These are phyloP conservation scores for Gallinago paraguaiae DNA, from an alignment of 2,113 vertebrate genomes.

Conservation along the genomic window DNA sequence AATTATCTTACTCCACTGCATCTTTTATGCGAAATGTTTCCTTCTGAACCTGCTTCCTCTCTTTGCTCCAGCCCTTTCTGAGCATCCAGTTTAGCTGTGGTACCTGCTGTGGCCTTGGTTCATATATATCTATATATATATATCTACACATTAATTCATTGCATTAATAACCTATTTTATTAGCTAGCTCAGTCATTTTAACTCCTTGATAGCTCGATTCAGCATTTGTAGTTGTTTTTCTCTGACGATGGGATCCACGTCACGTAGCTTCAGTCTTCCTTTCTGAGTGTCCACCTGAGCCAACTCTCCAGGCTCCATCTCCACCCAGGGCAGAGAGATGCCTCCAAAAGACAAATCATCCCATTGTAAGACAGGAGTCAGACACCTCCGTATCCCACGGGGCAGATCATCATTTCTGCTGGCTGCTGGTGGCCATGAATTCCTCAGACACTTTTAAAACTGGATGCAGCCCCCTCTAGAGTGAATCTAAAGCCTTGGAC, in stretches of 20 bases:
- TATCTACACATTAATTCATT: neutral
- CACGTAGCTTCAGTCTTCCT: neutral
- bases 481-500: neutral
- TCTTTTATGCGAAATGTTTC: neutral
- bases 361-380: neutral
- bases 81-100: neutral
- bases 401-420: neutral
- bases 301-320: neutral
- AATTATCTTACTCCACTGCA: neutral
- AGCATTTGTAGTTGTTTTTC: rapidly evolving
- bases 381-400: neutral
- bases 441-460: neutral
- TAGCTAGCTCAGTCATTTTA: neutral
- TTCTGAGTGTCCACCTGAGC: rapidly evolving
- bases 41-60: neutral
- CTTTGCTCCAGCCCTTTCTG: neutral
- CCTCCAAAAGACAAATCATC: neutral
- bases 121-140: neutral
- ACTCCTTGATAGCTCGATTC: neutral
- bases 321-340: neutral
- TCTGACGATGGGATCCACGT: neutral
- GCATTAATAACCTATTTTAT: rapidly evolving
- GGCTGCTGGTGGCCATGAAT: rapidly evolving
- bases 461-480: neutral
- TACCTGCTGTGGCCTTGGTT: neutral